Base-by-base conservation (phyloP, 2,113 vertebrate genomes). In the Hydropotes inermis region DNA sequence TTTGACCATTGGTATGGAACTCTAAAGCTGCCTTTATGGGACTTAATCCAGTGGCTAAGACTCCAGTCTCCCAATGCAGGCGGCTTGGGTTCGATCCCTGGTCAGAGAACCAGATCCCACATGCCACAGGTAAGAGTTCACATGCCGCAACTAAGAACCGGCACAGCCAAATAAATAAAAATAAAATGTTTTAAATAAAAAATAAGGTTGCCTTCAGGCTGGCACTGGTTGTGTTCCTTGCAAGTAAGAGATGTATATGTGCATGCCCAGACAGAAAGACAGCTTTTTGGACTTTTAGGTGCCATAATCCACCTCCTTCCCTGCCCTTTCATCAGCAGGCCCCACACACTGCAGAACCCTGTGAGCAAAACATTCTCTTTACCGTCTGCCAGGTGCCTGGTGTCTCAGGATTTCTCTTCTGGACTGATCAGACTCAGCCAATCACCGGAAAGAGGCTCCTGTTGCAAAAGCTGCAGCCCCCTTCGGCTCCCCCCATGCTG, bases 161-260 rank as follows among this genome's bases (percentile, higher is more conserved):
- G 67, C 67, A 39, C 36, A 74, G 67, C n/a, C 67, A 74, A 74
- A 74, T 47, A 27, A 16, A 15, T 17, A 47, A 30, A 78, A 78
- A 47, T 14, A 17, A 79, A 79, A 39, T 74, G 21, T 25, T 23
- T 23, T 47, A 47, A 79, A 79, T 30, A 5, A 79, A 17, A 79
- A 79, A 1, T 30, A 47, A 79, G 15, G 25, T 39, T 57, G 15
- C 67, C 30, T 79, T 78, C 30, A 81, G 27, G 47, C 13, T 21
- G 25, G 15, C 1, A 27, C 7, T 3, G 3, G 6, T 47, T 39
- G 14, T 12, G 11, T 33, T 23, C 50, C 47, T 58, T 7, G 1
- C 6, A 11, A 43, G 25, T 25, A 1, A 27, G 23, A 23, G 43
- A 28, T 28, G 39, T 6, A 0, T 19, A 8, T 27, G 33, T 1